Evolutionary conservation across 2,113 vertebrate species (phyloP).

Genomic region (Podarcis cretensis): DNA sequence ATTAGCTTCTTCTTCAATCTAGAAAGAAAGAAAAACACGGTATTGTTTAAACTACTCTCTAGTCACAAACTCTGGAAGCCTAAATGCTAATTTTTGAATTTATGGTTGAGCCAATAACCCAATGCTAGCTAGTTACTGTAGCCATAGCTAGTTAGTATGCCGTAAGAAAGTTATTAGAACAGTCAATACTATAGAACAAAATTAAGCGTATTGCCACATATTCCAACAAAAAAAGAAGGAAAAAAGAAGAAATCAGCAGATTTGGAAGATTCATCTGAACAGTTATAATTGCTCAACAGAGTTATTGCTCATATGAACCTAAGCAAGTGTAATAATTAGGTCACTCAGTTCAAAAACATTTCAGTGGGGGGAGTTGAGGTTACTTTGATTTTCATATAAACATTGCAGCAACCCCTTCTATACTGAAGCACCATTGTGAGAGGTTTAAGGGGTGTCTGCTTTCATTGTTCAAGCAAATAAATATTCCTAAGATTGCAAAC

Average conservation of each 20-base stretch:
- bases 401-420: background rate
- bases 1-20: conserved; percentile 93
- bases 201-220: background rate
- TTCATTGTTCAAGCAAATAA: background rate
- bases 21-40: conserved; percentile 29
- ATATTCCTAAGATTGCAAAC: too few relatives aligned
- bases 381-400: background rate
- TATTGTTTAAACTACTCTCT: background rate
- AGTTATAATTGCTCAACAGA: too few relatives aligned
- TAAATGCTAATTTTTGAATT: background rate
- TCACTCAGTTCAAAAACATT: background rate
- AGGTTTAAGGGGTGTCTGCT: background rate
- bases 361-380: background rate
- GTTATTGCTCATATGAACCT: background rate
- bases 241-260: background rate
- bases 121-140: background rate
- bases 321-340: background rate
- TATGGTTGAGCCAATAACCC: background rate
- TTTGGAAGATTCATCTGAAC: background rate
- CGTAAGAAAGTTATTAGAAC: background rate
- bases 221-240: background rate
- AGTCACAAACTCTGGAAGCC: background rate
- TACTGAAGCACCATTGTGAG: background rate
- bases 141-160: background rate
- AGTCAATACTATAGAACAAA: background rate